Base-by-base conservation (phyloP, 2,797 vertebrate genomes). In the Fratercula arctica region DNA sequence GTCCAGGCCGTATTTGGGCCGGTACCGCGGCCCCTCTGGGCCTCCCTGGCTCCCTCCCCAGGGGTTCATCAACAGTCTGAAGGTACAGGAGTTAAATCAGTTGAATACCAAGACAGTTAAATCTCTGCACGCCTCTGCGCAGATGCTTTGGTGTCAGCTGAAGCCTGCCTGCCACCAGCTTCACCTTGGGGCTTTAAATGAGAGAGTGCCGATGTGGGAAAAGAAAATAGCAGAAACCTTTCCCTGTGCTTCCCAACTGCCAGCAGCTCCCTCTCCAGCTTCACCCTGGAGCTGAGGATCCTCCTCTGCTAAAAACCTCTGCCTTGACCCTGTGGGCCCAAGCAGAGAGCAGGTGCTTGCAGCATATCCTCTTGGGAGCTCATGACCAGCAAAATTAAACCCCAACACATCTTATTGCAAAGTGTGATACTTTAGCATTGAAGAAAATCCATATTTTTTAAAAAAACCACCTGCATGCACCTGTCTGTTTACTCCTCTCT, bases 1-100 rank as follows among this genome's bases (percentile, higher is more conserved):
- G 26, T 10, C 0, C 6, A 54, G 67, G 45, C 31, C 5, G 3
- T 35, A 31, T 41, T 13, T 18, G 56, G 51, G 45, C 12, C 2
- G 2, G 21, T 4, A 11, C 43, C 43, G 0, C 0, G 2, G 69
- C 53, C 51, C 17, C 6, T 6, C 50, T 1, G 4, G 63, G 31
- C 54, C 11, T 16, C 73, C 41, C 90, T 3, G 7, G 25, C 10
- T 89, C 19, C 56, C 2, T 85, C 81, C 57, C 85, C 43, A 17
- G 89, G 89, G 87, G 28, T 90, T 94, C 88, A 5, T 70, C 45
- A 69, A 4, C 0, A 3, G n/a, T 9, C 21, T 46, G 81, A 45
- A 26, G 63, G 6, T 16, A 46, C 77, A 43, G 59, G 67, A 23
- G 72, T 26, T n/a, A n/a, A 53, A 51, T 8, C 51, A 45, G 63